These are phyloP conservation scores for Ennomos fuscantarius DNA, from an alignment of 2,888 invertebrate genomes.

Conservation along the genomic window DNA sequence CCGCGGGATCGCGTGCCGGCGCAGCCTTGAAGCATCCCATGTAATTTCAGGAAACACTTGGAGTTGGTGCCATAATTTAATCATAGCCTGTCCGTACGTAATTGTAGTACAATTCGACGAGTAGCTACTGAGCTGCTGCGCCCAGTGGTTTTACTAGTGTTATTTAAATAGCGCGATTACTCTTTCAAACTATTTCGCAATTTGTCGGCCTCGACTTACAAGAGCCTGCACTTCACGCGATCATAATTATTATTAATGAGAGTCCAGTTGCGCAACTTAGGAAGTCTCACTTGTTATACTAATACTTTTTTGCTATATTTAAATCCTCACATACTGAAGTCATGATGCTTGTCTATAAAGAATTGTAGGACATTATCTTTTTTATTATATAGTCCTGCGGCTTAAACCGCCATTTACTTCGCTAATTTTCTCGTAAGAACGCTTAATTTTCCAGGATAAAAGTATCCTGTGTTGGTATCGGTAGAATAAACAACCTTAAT, in stretches of 20 bases:
- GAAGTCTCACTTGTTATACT: background rate
- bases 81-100: slow-evolving; percentile 78
- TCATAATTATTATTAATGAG: slow-evolving; percentile 22
- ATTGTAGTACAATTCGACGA: slow-evolving; percentile 79
- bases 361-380: too few species aligned
- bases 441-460: too few species aligned
- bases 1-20: slow-evolving; percentile 75
- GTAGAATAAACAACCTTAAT: too few species aligned
- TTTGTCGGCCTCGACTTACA: slow-evolving; percentile 36
- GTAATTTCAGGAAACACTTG: slow-evolving; percentile 84
- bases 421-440: too few species aligned
- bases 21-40: slow-evolving; percentile 82
- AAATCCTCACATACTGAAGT: too few species aligned
- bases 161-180: slow-evolving; percentile 58
- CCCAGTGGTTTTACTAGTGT: slow-evolving; percentile 52
- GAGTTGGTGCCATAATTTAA: slow-evolving; percentile 82
- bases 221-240: slow-evolving; percentile 35
- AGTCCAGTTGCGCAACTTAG: slow-evolving; percentile 16
- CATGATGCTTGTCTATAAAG: too few species aligned
- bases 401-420: too few species aligned
- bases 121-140: slow-evolving; percentile 69
- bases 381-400: too few species aligned
- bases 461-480: too few species aligned
- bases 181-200: slow-evolving; percentile 48
- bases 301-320: too few species aligned